Evolutionary conservation across 2,888 invertebrate species (phyloP), one percentile per base, ranked within the genome.

Genomic region (Tetragonisca angustula): DNA sequence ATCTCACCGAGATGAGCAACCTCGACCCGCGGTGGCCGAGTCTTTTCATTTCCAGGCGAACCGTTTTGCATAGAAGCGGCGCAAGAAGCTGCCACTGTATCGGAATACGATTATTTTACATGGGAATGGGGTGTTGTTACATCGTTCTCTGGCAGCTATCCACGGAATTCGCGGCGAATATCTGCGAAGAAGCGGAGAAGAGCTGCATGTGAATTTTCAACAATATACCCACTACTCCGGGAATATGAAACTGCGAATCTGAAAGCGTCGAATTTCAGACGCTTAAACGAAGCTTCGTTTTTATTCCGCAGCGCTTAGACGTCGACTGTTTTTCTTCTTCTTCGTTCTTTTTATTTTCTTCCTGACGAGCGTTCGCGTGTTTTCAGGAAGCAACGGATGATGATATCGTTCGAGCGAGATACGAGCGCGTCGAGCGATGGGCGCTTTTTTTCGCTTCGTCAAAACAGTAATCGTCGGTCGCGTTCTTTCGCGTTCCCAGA

Each of bases 61-160:
- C 50, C 67, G 61, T 87, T 79, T 79, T 65, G 73, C 73, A 32
- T 24, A 52, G 24, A 24, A 43, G 11, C 43, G 49, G 9, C 49
- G 52, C 43, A 56, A 32, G 68, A 62, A 27, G 52, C 27, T 0
- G 11, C 36, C 27, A 61, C 69, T 62, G 54, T 83, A 83, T 82
- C 82, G 83, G 76, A 76, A 76, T 76, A 76, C 83, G 82, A 83
- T 83, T 76, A 81, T 76, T 82, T 65, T 76, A 76, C 83, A 73
- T 73, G 68, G 59, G 64, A 81, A 82, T 72, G 68, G 36, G 2
- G 69, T 71, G 74, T 82, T 80, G 81, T 82, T 74, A 62, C 81
- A 27, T 52, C 59, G 81, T 54, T 64, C 69, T 59, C 50, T 36
- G 52, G 49, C 69, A 2, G 67, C 52, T 62, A 50, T 73, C 69